Evolutionary conservation across 1,140 invertebrate genomes (phyloP), one percentile per base, ranked within the genome.

Genomic region (Harpegnathos saltator): DNA sequence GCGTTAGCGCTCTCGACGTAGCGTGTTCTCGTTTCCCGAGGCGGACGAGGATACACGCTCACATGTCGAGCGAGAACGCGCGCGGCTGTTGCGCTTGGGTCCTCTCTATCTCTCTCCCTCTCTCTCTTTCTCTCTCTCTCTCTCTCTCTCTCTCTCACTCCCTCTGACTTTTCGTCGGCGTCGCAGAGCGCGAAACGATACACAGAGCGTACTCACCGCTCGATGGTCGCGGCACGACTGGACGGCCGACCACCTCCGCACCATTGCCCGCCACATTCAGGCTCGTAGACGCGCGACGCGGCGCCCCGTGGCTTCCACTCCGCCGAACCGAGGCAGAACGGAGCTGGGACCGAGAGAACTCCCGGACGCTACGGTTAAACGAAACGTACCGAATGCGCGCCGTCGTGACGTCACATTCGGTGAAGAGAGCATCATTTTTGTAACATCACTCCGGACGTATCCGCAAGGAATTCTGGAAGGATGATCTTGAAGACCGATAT

Each of bases 211-310:
- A 83, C 66, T 87, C 87, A 87, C 91, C 89, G 90, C 87, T 87
- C 89, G 86, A 80, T 89, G 89, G 88, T 92, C 90, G 91, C 92
- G 91, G 92, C 89, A 89, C 91, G 88, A 92, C 92, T 92, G 90
- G 66, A 83, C 86, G 86, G 85, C 84, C 84, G 77, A 86, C 89
- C 89, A 81, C 87, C 89, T 90, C 83, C 88, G 82, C 90, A 82
- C 81, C 71, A 87, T 85, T 87, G 71, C 82, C 85, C 83, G 84
- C 73, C 86, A 82, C 84, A 54, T 78, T 85, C 91, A 91, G 81
- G 77, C 82, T 89, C 89, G 90, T 88, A 88, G 61, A 44, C 88
- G 77, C 80, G 65, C 73, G 38, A 72, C 19, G 69, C 83, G 75
- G 83, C 61, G 74, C 86, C 83, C 87, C 38, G 22, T 7, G 3